Evolutionary conservation across 2,113 vertebrate species (phyloP).

Genomic region (Labeo catla): DNA sequence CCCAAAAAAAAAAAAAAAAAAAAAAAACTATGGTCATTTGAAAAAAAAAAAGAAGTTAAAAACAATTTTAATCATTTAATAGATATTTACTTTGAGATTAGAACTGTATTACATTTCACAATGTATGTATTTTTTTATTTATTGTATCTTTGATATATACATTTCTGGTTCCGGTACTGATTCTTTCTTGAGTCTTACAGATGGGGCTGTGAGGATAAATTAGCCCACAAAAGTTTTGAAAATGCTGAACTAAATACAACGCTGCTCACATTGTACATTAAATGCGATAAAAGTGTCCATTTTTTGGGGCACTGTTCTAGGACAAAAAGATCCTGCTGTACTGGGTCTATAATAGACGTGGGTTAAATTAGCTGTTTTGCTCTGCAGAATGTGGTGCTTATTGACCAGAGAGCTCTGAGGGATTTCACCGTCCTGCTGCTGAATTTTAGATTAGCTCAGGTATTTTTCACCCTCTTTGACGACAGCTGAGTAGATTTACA

Average conservation of each 20-base stretch:
- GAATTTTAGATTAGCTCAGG: conserved; percentile 50
- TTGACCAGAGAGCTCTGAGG: conserved; percentile 40
- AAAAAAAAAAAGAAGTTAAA: too few species aligned
- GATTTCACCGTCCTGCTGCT: conserved; percentile 38
- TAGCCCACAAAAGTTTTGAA: not conserved
- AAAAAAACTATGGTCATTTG: too few species aligned
- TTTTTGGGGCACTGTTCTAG: conserved; percentile 16
- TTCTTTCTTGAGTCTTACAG: not conserved
- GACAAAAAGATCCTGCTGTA: conserved; percentile 24
- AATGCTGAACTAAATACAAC: not conserved
- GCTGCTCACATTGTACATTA: not conserved
- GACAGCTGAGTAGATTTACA: conserved; percentile 52
- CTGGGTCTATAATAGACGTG: conserved; percentile 6
- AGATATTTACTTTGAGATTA: too few species aligned
- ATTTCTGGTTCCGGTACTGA: not conserved
- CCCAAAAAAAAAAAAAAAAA: too few species aligned
- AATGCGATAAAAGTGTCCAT: not conserved
- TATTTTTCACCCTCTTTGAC: conserved; percentile 37
- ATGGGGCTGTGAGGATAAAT: not conserved
- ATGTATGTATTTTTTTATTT: not conserved
- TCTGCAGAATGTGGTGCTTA: conserved; percentile 31
- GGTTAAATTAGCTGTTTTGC: conserved; percentile 15
- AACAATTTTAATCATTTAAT: too few species aligned
- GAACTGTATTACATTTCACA: too few species aligned
- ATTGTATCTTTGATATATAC: not conserved